Base-by-base conservation (phyloP, 2,888 invertebrate species). In the Chrysolina americana region DNA sequence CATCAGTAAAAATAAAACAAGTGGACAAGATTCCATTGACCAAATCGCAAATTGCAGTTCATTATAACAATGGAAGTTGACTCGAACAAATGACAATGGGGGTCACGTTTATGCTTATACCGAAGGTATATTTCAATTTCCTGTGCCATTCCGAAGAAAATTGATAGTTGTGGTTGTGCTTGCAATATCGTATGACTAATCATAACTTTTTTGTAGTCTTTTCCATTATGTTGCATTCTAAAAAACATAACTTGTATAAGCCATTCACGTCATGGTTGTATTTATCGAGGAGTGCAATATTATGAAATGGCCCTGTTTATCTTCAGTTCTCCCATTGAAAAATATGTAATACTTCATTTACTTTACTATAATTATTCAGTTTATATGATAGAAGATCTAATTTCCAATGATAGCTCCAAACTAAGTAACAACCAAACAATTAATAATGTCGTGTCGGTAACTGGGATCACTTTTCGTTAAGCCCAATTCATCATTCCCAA, bases 81-180 rank as follows among this genome's bases (percentile, higher is more conserved):
- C 44, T 44, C 11, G 44, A 13, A 44, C 44, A 44, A 44, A 44
- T 44, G 15, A 44, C 44, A 44, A 44, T 44, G 15, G 44, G 5
- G 44, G 44, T 44, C 44, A 15, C 44, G 13, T 44, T 44, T 15
- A 44, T 44, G 44, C 15, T 44, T 15, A 44, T 44, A 44, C 44
- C 15, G 15, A 44, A 44, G 2, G 44, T 15, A 44, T 13, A 44
- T 13, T 44, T 44, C 44, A 8, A 44, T 44, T 44, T 44, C 44
- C 44, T 44, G 71, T 59, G 48, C 65, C 64, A 50, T 17, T 19
- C 23, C 47, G 73, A 44, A 41, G n/a, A 47, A 56, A 68, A 65
- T 65, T 50, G 19, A 28, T 50, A 62, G 68, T 72, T 50, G 15
- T 44, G 44, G 44, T 44, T 44, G 36, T 36, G 36, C 36, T 6